Conservation (phyloP, 2,888 invertebrate species). For the Conus canariensis region DNA sequence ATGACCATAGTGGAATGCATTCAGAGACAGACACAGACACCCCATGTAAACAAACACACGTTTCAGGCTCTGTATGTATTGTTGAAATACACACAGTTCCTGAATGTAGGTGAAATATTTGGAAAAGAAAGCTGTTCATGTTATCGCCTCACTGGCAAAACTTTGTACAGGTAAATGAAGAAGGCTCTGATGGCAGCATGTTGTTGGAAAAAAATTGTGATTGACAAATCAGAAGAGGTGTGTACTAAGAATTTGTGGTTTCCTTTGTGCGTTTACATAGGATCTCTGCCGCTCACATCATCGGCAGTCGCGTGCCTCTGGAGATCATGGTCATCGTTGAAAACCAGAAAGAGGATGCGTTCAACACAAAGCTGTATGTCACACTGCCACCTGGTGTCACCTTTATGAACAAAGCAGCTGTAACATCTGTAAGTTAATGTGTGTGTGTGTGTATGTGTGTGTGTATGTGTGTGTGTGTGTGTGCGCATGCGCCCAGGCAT, state of each 20-base stretch:
- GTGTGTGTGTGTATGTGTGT: background rate
- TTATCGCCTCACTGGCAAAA: no score
- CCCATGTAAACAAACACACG: no score
- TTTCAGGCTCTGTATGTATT: no score
- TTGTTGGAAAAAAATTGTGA: no score
- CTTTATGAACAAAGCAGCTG: constrained; percentile 82
- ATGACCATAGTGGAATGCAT: no score
- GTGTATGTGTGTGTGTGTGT: background rate
- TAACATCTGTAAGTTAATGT: constrained; percentile 22
- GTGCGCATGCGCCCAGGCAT: background rate
- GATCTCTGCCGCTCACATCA: constrained; percentile 59
- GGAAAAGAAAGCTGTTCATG: no score
- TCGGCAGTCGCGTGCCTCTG: constrained; percentile 85
- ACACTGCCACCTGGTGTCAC: constrained; percentile 88
- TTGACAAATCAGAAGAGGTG: no score
- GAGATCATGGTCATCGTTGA: constrained; percentile 90
- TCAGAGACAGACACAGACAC: no score
- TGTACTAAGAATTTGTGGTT: background rate
- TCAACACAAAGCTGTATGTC: constrained; percentile 88
- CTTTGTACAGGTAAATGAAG: no score
- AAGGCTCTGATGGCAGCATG: no score
- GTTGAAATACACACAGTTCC: no score
- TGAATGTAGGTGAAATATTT: no score
- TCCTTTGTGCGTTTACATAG: constrained; percentile 71
- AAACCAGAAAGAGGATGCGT: constrained; percentile 95